These are phyloP conservation scores for Carcharodon carcharias DNA, from an alignment of 2,797 vertebrate species.

Conservation along the genomic window DNA sequence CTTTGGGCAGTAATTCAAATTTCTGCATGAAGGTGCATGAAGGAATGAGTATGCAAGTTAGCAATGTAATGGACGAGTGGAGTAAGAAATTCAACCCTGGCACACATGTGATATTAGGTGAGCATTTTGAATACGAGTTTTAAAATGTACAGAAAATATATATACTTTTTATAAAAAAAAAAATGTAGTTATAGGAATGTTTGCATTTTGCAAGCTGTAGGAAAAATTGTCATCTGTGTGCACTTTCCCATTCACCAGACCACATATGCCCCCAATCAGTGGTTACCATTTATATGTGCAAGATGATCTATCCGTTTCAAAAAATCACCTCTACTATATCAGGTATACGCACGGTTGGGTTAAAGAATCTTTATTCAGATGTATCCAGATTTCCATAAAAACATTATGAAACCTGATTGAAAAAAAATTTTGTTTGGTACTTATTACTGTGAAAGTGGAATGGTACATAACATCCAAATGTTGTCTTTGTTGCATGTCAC, in stretches of 20 bases:
- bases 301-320: background rate
- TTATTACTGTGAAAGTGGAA: background rate
- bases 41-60: conserved; percentile 54
- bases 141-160: background rate
- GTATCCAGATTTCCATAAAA: background rate
- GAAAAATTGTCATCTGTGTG: background rate
- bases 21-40: conserved; percentile 72
- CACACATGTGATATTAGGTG: conserved; percentile 71
- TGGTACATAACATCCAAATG: background rate
- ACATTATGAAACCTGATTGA: background rate
- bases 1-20: conserved; percentile 64
- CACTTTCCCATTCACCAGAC: background rate
- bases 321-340: background rate
- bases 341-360: background rate
- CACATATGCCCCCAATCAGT: background rate
- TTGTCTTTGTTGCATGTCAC: background rate
- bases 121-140: conserved; percentile 42
- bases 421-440: background rate
- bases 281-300: background rate
- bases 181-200: background rate
- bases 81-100: conserved; percentile 58
- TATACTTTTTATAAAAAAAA: background rate
- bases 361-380: background rate
- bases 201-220: background rate
- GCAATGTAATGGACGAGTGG: conserved; percentile 69